phyloP scores from a whole-genome alignment of 2,888 invertebrate genomes.

The Tenthredo notha region DNA sequence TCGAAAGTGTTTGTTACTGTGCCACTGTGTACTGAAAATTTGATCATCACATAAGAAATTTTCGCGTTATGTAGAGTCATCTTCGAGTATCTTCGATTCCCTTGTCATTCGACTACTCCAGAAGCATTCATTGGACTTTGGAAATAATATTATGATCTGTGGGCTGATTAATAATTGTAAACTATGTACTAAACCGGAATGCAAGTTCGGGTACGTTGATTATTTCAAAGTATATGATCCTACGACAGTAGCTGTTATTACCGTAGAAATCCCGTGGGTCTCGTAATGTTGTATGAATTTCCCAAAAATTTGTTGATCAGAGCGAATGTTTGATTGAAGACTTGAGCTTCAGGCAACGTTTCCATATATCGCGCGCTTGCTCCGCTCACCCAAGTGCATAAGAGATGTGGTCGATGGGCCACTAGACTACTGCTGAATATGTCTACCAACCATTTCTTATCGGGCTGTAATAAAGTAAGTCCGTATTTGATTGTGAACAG shows the following conservation, averaged over 20 bases:
- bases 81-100: not conserved
- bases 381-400: conserved; percentile 85
- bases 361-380: conserved; percentile 83
- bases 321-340: conserved; percentile 78
- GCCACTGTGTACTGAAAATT: conserved; percentile 83
- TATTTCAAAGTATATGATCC: no score
- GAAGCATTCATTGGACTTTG: not conserved
- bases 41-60: not conserved
- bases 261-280: conserved; percentile 80
- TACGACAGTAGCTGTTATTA: conserved; percentile 62
- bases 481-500: not conserved
- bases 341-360: conserved; percentile 79
- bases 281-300: conserved; percentile 78
- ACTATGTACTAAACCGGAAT: no score
- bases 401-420: conserved; percentile 81
- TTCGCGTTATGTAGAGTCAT: not conserved
- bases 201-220: no score
- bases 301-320: conserved; percentile 80
- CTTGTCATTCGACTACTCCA: not conserved
- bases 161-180: no score
- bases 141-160: not conserved
- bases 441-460: conserved; percentile 82
- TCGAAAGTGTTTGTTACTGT: conserved; percentile 82
- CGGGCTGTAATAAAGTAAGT: conserved; percentile 62
- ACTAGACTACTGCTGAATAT: conserved; percentile 83